Evolutionary conservation across 1,140 invertebrate species (phyloP).

Genomic region (Pachyrhynchus sulphureomaculatus): DNA sequence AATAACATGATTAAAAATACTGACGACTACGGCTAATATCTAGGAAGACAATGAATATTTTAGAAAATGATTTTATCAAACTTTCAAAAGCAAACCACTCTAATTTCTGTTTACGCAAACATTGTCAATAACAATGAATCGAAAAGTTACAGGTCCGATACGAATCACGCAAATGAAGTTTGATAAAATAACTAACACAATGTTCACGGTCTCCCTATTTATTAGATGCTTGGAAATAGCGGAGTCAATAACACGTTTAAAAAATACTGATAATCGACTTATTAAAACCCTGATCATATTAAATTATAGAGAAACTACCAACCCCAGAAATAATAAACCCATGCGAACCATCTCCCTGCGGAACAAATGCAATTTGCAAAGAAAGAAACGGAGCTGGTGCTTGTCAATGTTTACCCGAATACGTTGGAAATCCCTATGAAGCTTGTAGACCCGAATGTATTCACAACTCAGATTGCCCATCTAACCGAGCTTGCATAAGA

Average conservation of each 20-base stretch:
- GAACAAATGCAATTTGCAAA: conserved; percentile 76
- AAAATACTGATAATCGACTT: background rate
- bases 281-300: background rate
- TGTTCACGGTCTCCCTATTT: too few relatives aligned
- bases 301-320: conserved; percentile 32
- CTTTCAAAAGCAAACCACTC: too few relatives aligned
- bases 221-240: too few relatives aligned
- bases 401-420: conserved; percentile 75
- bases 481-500: conserved; percentile 76
- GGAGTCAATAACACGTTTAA: background rate
- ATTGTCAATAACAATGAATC: too few relatives aligned
- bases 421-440: conserved; percentile 73
- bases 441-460: conserved; percentile 80
- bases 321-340: conserved; percentile 61
- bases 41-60: too few relatives aligned
- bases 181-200: too few relatives aligned
- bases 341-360: conserved; percentile 78
- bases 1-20: background rate
- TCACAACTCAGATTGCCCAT: conserved; percentile 77
- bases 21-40: too few relatives aligned
- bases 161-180: too few relatives aligned
- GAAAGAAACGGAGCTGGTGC: conserved; percentile 73
- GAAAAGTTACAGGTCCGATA: too few relatives aligned
- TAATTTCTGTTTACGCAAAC: too few relatives aligned
- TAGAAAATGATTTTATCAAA: too few relatives aligned